Conservation (phyloP, 1,140 invertebrate species). For the Scaptomyza montana region DNA sequence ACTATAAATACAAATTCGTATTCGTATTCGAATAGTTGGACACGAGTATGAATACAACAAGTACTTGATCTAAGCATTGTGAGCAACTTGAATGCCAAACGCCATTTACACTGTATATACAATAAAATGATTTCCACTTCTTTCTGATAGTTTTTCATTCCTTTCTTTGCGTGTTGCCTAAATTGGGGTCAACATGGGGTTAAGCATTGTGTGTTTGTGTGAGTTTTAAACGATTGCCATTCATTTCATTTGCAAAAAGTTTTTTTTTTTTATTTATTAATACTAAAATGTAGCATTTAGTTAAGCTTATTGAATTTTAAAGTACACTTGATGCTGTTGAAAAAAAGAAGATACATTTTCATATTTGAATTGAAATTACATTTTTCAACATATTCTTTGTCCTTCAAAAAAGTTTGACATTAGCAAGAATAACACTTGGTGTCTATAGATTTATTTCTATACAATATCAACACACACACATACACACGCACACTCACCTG, state of each 20-base stretch:
- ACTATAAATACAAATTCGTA: slow-evolving; percentile 45
- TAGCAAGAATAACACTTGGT: too few relatives aligned
- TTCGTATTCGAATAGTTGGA: background rate
- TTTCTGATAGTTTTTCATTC: slow-evolving; percentile 31
- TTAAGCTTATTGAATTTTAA: background rate
- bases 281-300: slow-evolving; percentile 5
- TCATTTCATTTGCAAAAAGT: slow-evolving; percentile 42
- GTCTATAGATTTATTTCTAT: too few relatives aligned
- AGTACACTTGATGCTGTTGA: background rate
- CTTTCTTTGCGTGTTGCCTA: background rate
- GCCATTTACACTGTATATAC: slow-evolving; percentile 52
- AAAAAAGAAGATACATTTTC: too few relatives aligned
- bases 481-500: background rate
- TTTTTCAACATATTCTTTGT: background rate
- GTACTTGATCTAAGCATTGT: slow-evolving; percentile 25
- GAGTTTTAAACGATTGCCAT: slow-evolving; percentile 27
- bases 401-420: background rate
- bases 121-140: slow-evolving; percentile 38
- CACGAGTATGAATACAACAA: slow-evolving; percentile 8
- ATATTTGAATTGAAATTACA: too few relatives aligned
- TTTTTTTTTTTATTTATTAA: background rate
- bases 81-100: slow-evolving; percentile 49
- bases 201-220: background rate
- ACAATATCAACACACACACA: background rate
- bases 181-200: slow-evolving; percentile 26